Evolutionary conservation across 2,888 invertebrate genomes (phyloP).

Genomic region (Antheraea assamensis): DNA sequence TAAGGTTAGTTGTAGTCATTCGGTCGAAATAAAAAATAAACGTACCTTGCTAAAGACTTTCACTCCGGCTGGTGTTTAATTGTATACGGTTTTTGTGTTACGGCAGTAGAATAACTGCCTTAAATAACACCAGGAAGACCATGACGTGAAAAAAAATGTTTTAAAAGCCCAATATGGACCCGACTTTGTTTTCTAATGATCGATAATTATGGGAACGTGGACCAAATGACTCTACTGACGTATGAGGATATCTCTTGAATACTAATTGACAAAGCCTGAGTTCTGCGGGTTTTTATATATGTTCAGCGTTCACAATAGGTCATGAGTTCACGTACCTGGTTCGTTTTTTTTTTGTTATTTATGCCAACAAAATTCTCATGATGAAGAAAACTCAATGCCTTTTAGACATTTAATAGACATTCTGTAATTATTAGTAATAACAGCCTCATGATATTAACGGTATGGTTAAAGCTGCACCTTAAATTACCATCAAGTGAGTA

Average conservation of each 20-base stretch:
- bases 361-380: not conserved
- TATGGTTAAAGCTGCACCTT: too few species aligned
- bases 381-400: not conserved
- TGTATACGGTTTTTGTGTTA: too few species aligned
- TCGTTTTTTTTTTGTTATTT: not conserved
- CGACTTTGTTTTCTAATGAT: not conserved
- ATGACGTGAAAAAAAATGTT: not conserved
- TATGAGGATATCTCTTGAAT: not conserved
- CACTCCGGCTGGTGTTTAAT: too few species aligned
- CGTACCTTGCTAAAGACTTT: too few species aligned
- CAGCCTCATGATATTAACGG: too few species aligned
- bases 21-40: too few species aligned
- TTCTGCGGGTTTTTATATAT: not conserved
- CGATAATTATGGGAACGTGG: slow-evolving; percentile 17
- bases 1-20: too few species aligned
- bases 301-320: slow-evolving; percentile 2
- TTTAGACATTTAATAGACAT: too few species aligned
- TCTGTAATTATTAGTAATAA: too few species aligned
- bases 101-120: too few species aligned
- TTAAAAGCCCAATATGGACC: not conserved
- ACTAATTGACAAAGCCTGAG: not conserved
- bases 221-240: slow-evolving; percentile 12
- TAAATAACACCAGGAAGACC: too few species aligned
- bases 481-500: too few species aligned
- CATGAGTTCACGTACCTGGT: not conserved